Conservation (phyloP, 1,140 invertebrate species). For the Acyrthosiphon pisum region DNA sequence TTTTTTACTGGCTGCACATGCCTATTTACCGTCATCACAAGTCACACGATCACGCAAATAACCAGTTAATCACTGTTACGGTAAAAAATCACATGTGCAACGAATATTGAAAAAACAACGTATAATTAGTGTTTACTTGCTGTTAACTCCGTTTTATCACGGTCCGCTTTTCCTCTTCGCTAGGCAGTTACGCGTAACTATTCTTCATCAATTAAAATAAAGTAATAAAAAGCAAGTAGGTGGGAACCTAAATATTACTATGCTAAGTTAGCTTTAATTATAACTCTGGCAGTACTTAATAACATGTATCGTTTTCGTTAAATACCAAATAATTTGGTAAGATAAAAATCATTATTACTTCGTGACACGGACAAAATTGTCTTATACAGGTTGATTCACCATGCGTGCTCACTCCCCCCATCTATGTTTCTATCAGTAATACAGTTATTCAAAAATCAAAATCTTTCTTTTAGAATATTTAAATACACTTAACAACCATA, state of each 20-base stretch:
- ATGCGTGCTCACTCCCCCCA: too few relatives aligned
- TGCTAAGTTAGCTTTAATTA: background rate
- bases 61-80: slow-evolving; percentile 22
- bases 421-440: too few relatives aligned
- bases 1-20: background rate
- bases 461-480: too few relatives aligned
- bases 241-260: background rate
- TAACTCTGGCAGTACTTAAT: background rate
- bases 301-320: background rate
- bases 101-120: background rate
- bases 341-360: background rate
- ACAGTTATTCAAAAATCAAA: too few relatives aligned
- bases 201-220: background rate
- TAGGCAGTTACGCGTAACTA: background rate
- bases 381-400: too few relatives aligned
- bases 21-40: background rate
- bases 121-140: background rate
- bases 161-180: background rate
- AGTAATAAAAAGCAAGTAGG: background rate
- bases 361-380: background rate
- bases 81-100: slow-evolving; percentile 6
- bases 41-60: background rate
- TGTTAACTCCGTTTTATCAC: background rate
- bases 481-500: too few relatives aligned
- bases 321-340: background rate